These are phyloP conservation scores for Muscina levida DNA, from an alignment of 2,888 invertebrate species.

Conservation along the genomic window DNA sequence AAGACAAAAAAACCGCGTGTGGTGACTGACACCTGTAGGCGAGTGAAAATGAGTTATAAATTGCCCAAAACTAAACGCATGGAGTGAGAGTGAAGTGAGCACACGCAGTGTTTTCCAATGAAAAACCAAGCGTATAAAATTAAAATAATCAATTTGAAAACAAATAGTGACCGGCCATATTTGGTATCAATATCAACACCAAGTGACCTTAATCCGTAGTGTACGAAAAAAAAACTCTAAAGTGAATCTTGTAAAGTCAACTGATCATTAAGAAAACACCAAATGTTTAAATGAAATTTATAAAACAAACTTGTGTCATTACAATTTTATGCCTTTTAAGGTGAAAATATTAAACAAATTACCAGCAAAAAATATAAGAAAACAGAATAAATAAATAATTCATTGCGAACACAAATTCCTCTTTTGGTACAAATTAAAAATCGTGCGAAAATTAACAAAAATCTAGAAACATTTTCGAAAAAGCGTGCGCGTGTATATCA, in stretches of 20 bases:
- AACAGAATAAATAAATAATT: conserved; percentile 54
- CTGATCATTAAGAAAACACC: no score
- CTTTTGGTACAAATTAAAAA: conserved; percentile 54
- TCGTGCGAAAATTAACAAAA: conserved; percentile 61
- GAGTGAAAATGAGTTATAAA: not conserved
- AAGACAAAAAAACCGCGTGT: not conserved
- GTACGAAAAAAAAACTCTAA: not conserved
- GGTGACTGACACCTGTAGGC: conserved; percentile 33
- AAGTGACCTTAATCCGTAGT: conserved; percentile 9
- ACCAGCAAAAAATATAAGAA: not conserved
- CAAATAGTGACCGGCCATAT: not conserved
- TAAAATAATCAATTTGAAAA: not conserved
- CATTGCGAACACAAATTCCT: conserved; percentile 47
- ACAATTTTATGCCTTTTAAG: conserved; percentile 55
- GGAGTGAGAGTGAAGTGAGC: not conserved
- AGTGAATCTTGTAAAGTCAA: no score
- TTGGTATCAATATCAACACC: not conserved
- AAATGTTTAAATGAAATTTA: conserved; percentile 21
- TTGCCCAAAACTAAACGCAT: not conserved
- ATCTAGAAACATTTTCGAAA: conserved; percentile 17
- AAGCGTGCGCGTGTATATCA: conserved; percentile 49
- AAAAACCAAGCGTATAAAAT: not conserved
- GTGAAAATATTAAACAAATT: conserved; percentile 47
- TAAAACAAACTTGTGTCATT: conserved; percentile 4
- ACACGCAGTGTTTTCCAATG: not conserved